These are phyloP conservation scores for Agrotis puta DNA, from an alignment of 2,888 invertebrate genomes.

Conservation along the genomic window DNA sequence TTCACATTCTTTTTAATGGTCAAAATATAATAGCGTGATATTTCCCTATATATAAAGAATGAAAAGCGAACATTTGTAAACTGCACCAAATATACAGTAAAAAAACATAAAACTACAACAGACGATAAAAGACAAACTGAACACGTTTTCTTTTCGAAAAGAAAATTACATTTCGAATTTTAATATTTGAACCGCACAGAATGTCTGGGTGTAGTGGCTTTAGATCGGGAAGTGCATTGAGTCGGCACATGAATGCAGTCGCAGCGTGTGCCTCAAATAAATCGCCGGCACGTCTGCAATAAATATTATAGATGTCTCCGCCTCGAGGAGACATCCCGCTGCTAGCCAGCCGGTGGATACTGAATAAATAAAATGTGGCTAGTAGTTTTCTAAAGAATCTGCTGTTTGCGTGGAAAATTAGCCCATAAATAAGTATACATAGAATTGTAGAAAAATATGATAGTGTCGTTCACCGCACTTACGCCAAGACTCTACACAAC, in stretches of 20 bases:
- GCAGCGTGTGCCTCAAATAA: slow-evolving; percentile 50
- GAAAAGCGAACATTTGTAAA: slow-evolving; percentile 6
- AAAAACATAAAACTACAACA: slow-evolving; percentile 14
- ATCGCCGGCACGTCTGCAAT: slow-evolving; percentile 51
- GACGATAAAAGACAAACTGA: slow-evolving; percentile 32
- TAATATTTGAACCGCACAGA: slow-evolving; percentile 48
- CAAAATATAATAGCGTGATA: background rate
- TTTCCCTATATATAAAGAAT: background rate
- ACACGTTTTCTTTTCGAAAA: slow-evolving; percentile 43
- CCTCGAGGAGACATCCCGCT: slow-evolving; percentile 6
- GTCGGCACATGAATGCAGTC: slow-evolving; percentile 37
- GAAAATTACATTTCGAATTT: slow-evolving; percentile 37
- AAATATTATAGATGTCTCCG: slow-evolving; percentile 54
- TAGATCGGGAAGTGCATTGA: slow-evolving; percentile 50
- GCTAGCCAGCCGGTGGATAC: background rate
- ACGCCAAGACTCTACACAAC: background rate
- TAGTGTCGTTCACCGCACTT: background rate
- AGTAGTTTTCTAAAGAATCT: slow-evolving; percentile 2
- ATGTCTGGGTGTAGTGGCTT: slow-evolving; percentile 43
- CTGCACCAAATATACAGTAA: background rate
- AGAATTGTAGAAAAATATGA: background rate
- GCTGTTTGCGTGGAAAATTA: slow-evolving; percentile 5
- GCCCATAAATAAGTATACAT: background rate
- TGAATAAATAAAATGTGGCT: slow-evolving; percentile 5
- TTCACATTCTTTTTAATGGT: no score